Percentiles rank a stretch among this genome's conserved stretches.
Conservation (phyloP, 1,140 invertebrate species). For the Melanaphis sacchari region DNA sequence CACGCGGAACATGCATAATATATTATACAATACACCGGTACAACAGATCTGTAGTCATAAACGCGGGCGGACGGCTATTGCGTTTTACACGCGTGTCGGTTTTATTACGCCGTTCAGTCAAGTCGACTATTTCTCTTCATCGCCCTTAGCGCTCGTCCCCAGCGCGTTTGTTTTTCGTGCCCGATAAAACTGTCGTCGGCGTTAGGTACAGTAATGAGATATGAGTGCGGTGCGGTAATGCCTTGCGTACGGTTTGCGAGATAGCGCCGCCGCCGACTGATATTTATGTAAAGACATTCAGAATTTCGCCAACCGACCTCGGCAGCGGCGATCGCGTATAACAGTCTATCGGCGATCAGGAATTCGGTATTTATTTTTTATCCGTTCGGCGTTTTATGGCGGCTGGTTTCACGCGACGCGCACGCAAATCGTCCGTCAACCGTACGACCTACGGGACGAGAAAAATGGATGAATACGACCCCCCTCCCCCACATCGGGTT, state of each 20-base stretch:
- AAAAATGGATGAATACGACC: not conserved
- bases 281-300: conserved; percentile 36
- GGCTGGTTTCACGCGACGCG: not conserved
- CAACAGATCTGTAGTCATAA: not conserved
- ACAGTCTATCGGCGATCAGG: not conserved
- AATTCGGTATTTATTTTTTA: not conserved
- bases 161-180: not conserved
- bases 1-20: not conserved
- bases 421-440: not conserved
- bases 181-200: conserved; percentile 31
- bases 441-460: not conserved
- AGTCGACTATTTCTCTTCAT: not conserved
- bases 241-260: not conserved
- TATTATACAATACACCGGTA: not conserved
- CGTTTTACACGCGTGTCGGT: conserved; percentile 17
- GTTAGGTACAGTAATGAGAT: too few relatives aligned
- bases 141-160: too few relatives aligned
- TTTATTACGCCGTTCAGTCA: conserved; percentile 30
- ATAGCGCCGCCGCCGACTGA: not conserved
- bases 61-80: not conserved
- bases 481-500: too few relatives aligned
- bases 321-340: not conserved
- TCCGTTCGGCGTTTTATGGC: not conserved
- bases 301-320: not conserved
- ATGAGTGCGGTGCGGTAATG: not conserved